A percentile compares a stretch with the other conserved stretches of the same genome.
These are phyloP conservation scores for Tarsius wallacei DNA, from an alignment of 2,797 vertebrate genomes.

Conservation along the genomic window DNA sequence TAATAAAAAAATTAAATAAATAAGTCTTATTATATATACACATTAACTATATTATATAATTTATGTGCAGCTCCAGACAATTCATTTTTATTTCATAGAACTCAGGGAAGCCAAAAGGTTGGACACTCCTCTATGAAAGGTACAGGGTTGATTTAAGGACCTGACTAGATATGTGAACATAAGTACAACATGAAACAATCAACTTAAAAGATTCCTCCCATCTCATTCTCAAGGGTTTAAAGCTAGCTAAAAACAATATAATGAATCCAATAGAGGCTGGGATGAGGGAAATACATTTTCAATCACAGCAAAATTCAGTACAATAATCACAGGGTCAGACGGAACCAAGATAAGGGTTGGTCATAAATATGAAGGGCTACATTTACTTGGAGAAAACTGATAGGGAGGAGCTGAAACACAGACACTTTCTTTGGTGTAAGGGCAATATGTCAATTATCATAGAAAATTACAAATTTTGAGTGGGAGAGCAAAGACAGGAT, in stretches of 20 bases:
- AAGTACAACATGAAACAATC: background rate
- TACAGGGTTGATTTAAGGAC: background rate
- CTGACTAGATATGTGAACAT: background rate
- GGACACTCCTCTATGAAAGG: no score
- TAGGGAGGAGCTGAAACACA: background rate
- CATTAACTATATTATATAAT: no score
- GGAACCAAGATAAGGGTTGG: background rate
- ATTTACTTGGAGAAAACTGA: background rate
- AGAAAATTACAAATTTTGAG: background rate
- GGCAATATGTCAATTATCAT: background rate
- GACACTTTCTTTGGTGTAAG: background rate
- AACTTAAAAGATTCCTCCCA: background rate
- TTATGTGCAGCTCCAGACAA: no score
- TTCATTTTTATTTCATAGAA: no score
- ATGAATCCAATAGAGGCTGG: background rate
- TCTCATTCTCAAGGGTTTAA: background rate
- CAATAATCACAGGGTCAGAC: accelerated
- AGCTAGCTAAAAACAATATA: background rate
- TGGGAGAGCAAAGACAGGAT: background rate
- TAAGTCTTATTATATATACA: no score
- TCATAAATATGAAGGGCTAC: background rate
- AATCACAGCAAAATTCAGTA: background rate
- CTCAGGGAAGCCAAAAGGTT: no score
- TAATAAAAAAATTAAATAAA: no score
- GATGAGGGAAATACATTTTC: background rate